Evolutionary conservation across 2,888 invertebrate genomes (phyloP).

Genomic region (Eudasyphora cyanicolor): DNA sequence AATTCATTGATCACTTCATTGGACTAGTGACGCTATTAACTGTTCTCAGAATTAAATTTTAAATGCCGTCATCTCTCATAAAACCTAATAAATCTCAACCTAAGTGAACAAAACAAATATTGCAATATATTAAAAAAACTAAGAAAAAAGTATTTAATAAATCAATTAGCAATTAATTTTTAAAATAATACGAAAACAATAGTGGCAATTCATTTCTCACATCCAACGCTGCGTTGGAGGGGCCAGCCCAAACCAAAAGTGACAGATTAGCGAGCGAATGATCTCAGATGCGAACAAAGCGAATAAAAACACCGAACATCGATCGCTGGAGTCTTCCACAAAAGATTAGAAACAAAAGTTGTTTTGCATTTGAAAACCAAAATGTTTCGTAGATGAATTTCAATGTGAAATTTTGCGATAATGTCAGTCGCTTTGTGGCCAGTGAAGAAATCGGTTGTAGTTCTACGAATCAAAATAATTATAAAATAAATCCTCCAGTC

Average conservation of each 20-base stretch:
- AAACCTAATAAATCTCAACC: neutral
- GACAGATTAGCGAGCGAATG: neutral
- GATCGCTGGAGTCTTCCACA: neutral
- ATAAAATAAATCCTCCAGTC: slow-evolving; percentile 7
- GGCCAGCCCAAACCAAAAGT: too few relatives aligned
- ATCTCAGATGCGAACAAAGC: slow-evolving; percentile 32
- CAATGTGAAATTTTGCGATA: slow-evolving; percentile 26
- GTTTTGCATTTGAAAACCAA: slow-evolving; percentile 12
- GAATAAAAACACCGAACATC: too few relatives aligned
- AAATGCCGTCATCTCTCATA: neutral
- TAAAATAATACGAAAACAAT: neutral
- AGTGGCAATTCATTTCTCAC: neutral
- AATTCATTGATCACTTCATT: neutral
- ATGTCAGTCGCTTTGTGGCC: slow-evolving; percentile 62
- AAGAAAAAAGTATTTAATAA: slow-evolving; percentile 32
- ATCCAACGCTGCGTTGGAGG: neutral
- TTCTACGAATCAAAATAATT: slow-evolving; percentile 29
- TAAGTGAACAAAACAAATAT: neutral
- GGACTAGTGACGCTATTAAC: slow-evolving; percentile 49
- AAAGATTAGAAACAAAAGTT: neutral
- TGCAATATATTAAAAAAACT: neutral
- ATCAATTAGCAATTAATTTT: slow-evolving; percentile 24
- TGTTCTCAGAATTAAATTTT: slow-evolving; percentile 40
- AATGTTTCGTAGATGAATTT: slow-evolving; percentile 30
- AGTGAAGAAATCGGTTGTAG: slow-evolving; percentile 55